Conservation (phyloP, 2,113 vertebrate genomes). For the Onychostoma macrolepis region DNA sequence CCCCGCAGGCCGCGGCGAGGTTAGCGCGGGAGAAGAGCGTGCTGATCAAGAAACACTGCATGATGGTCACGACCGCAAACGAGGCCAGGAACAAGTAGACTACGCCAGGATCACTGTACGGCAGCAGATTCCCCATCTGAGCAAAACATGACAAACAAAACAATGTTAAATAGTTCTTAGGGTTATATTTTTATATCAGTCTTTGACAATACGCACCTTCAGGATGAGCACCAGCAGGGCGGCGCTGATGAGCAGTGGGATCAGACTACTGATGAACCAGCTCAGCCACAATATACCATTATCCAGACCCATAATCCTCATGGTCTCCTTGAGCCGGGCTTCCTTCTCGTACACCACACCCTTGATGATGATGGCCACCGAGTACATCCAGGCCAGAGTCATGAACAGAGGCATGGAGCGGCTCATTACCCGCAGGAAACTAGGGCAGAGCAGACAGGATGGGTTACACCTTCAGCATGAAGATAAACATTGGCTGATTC, state of each 20-base stretch:
- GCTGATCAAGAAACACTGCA: constrained; percentile 97
- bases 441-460: constrained; percentile 58
- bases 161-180: background rate
- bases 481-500: background rate
- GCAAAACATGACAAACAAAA: background rate
- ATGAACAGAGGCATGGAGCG: constrained; percentile 98
- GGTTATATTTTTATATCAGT: background rate
- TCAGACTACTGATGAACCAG: constrained; percentile 97
- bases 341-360: constrained; percentile 98
- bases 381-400: constrained; percentile 98
- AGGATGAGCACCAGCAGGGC: constrained; percentile 87
- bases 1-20: constrained; percentile 93
- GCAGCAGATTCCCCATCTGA: constrained; percentile 92
- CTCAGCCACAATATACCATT: constrained; percentile 94
- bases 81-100: constrained; percentile 91
- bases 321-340: constrained; percentile 94
- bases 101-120: constrained; percentile 91
- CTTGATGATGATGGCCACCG: constrained; percentile 96
- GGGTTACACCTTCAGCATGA: background rate
- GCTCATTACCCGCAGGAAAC: constrained; percentile 94
- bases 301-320: constrained; percentile 97
- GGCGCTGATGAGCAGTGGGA: constrained; percentile 92
- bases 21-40: constrained; percentile 95
- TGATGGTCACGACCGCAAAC: constrained; percentile 91
- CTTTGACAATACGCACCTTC: constrained; percentile 77